These are phyloP conservation scores for Metacarcinus magister DNA, from an alignment of 2,888 invertebrate genomes.

Conservation along the genomic window DNA sequence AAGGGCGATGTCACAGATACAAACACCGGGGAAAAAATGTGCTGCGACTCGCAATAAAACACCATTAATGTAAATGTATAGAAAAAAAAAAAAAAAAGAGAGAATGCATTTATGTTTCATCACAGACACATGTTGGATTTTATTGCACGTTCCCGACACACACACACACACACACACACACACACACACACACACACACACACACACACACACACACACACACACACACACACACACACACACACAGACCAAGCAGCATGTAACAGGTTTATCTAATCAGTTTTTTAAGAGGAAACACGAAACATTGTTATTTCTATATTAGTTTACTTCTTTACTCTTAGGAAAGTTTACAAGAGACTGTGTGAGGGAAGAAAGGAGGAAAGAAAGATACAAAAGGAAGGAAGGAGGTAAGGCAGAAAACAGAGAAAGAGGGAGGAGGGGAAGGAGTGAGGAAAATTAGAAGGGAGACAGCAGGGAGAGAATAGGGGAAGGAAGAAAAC, in stretches of 20 bases:
- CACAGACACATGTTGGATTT: constrained; percentile 7
- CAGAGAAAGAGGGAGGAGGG: not conserved
- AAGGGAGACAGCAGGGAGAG: not conserved
- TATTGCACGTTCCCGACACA: not conserved
- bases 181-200: constrained; percentile 26
- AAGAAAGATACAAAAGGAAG: not conserved
- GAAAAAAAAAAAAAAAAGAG: too few species aligned
- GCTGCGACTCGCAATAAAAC: not conserved
- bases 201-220: constrained; percentile 15
- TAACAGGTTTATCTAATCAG: not conserved
- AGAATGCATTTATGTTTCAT: not conserved
- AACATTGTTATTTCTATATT: too few species aligned
- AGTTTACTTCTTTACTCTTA: too few species aligned
- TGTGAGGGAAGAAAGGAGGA: too few species aligned
- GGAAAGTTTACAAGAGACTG: too few species aligned
- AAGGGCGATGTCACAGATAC: not conserved
- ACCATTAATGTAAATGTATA: constrained; percentile 10
- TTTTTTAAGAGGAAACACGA: not conserved
- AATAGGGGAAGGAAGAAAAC: too few species aligned
- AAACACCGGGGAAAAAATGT: not conserved
- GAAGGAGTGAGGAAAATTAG: not conserved
- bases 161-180: not conserved
- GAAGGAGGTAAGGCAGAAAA: not conserved
- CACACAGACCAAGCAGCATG: too few species aligned
- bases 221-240: not conserved